Evolutionary conservation across 2,888 invertebrate species (phyloP).

Genomic region (Heteromyza rotundicornis): DNA sequence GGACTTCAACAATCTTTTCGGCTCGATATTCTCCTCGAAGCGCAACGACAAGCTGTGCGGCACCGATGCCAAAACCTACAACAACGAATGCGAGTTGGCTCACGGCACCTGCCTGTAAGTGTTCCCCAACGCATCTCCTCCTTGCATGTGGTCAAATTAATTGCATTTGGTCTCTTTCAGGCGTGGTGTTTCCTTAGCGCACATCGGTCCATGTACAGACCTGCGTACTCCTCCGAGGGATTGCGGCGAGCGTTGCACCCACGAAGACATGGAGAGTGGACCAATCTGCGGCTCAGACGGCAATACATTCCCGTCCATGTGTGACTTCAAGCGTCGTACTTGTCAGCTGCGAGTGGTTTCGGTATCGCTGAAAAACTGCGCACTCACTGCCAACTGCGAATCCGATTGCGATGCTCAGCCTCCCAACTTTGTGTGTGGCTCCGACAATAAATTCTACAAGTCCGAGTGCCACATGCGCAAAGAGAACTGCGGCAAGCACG

Average conservation of each 20-base stretch:
- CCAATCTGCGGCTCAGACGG: constrained; percentile 91
- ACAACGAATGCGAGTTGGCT: constrained; percentile 81
- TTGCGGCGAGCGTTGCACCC: constrained; percentile 67
- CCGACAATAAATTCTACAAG: constrained; percentile 87
- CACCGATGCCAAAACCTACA: constrained; percentile 85
- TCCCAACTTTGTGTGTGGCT: constrained; percentile 83
- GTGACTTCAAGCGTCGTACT: constrained; percentile 81
- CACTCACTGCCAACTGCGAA: constrained; percentile 83
- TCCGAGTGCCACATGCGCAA: constrained; percentile 91
- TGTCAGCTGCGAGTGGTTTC: constrained; percentile 87
- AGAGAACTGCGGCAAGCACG: constrained; percentile 89
- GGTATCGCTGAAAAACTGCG: constrained; percentile 83
- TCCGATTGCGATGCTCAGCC: constrained; percentile 66
- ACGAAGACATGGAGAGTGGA: constrained; percentile 67
- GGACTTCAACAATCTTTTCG: constrained; percentile 59
- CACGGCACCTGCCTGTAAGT: constrained; percentile 84
- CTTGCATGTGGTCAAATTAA: background rate
- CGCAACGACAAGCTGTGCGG: constrained; percentile 85
- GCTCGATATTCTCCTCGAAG: constrained; percentile 65
- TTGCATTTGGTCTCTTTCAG: constrained; percentile 63
- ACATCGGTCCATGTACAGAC: constrained; percentile 86
- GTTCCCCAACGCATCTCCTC: background rate
- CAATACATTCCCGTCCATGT: constrained; percentile 85
- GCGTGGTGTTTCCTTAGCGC: constrained; percentile 85
- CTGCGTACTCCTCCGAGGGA: constrained; percentile 62